Conservation (phyloP, 2,888 invertebrate species). For the Eupeodes luniger region DNA sequence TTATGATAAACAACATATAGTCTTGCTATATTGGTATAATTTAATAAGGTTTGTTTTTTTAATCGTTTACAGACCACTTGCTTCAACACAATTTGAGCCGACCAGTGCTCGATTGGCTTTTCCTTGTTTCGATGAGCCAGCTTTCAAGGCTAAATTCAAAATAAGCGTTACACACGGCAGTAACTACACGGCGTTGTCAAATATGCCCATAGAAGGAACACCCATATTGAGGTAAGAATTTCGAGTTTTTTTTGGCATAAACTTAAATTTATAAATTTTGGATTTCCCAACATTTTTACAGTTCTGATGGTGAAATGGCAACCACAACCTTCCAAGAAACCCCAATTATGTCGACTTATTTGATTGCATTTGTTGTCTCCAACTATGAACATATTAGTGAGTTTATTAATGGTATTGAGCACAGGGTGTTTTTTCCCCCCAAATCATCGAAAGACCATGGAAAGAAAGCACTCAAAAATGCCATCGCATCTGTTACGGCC, state of each 20-base stretch:
- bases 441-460: slow-evolving; percentile 78
- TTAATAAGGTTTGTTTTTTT: neutral
- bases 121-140: slow-evolving; percentile 92
- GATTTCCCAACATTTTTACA: neutral
- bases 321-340: slow-evolving; percentile 85
- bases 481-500: slow-evolving; percentile 79
- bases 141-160: slow-evolving; percentile 88
- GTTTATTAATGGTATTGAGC: slow-evolving; percentile 81
- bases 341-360: slow-evolving; percentile 90
- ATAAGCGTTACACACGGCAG: slow-evolving; percentile 86
- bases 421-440: slow-evolving; percentile 81
- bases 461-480: slow-evolving; percentile 79
- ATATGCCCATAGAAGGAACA: slow-evolving; percentile 79
- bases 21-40: too few species aligned
- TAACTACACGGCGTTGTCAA: slow-evolving; percentile 82
- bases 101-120: slow-evolving; percentile 88
- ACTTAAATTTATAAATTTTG: neutral
- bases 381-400: slow-evolving; percentile 84
- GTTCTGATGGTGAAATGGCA: slow-evolving; percentile 73
- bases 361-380: slow-evolving; percentile 93
- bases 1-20: too few species aligned
- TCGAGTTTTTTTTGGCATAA: neutral
- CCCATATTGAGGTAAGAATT: slow-evolving; percentile 44
- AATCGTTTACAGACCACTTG: slow-evolving; percentile 82
- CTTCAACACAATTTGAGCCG: slow-evolving; percentile 89